Evolutionary conservation across 2,113 vertebrate species (phyloP).

Genomic region (Trematocara unimaculatum): DNA sequence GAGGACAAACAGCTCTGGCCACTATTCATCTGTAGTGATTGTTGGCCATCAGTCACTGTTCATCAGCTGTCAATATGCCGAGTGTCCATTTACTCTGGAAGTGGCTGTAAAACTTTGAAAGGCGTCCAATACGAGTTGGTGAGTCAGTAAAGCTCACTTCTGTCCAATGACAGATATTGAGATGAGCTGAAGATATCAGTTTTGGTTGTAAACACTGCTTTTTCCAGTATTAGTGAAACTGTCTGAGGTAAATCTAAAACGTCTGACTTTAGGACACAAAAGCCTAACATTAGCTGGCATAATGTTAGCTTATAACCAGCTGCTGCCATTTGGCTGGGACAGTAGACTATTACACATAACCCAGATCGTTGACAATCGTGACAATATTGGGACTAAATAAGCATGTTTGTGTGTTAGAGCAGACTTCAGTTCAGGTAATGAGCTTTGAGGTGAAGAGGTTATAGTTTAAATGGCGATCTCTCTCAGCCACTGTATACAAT

Average conservation of each 20-base stretch:
- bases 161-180: background rate
- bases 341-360: background rate
- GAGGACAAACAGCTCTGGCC: background rate
- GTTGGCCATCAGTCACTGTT: background rate
- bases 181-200: background rate
- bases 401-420: background rate
- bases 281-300: background rate
- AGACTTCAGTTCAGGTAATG: background rate
- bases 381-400: background rate
- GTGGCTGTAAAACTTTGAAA: background rate
- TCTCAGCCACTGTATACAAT: background rate
- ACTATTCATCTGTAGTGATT: background rate
- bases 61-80: background rate
- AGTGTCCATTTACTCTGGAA: background rate
- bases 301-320: background rate
- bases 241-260: background rate
- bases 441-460: background rate
- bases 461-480: background rate
- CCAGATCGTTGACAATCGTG: background rate
- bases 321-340: background rate
- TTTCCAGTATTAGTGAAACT: background rate
- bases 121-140: background rate
- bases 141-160: background rate
- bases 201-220: background rate
- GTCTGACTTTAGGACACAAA: background rate